Conservation (phyloP, 2,888 invertebrate species). For the Meloe dianella region DNA sequence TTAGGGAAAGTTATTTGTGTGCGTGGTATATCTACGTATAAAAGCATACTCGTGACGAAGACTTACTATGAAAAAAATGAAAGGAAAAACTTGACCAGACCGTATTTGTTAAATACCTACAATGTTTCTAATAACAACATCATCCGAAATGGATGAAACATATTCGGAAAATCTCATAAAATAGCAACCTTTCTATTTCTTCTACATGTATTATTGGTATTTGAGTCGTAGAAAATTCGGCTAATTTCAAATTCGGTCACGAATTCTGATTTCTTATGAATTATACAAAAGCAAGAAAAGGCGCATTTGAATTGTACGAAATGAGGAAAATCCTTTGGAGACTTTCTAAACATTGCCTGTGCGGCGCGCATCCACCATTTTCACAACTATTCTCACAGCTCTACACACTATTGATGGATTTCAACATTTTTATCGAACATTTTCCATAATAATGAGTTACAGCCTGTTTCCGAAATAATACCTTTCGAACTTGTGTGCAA, state of each 20-base stretch:
- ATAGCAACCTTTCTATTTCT: no score
- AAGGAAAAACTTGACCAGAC: conserved; percentile 19
- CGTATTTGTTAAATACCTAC: neutral
- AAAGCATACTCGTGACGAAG: conserved; percentile 13
- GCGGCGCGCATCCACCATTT: neutral
- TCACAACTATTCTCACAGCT: neutral
- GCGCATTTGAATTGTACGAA: neutral
- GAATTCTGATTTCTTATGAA: neutral
- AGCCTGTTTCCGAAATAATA: no score
- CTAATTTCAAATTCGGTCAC: neutral
- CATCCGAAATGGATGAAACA: neutral
- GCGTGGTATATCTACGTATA: neutral
- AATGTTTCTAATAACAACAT: neutral
- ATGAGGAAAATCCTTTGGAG: neutral
- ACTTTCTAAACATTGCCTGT: neutral
- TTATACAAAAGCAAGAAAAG: neutral
- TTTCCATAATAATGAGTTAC: no score
- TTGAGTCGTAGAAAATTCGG: neutral
- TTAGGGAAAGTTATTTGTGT: conserved; percentile 34
- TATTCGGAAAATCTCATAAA: no score
- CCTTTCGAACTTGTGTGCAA: no score
- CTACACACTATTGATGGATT: no score
- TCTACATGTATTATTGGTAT: neutral
- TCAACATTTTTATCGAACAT: neutral
- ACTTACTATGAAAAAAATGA: neutral